These are phyloP conservation scores for Rotaria socialis DNA, from an alignment of 2,888 invertebrate species.

Conservation along the genomic window DNA sequence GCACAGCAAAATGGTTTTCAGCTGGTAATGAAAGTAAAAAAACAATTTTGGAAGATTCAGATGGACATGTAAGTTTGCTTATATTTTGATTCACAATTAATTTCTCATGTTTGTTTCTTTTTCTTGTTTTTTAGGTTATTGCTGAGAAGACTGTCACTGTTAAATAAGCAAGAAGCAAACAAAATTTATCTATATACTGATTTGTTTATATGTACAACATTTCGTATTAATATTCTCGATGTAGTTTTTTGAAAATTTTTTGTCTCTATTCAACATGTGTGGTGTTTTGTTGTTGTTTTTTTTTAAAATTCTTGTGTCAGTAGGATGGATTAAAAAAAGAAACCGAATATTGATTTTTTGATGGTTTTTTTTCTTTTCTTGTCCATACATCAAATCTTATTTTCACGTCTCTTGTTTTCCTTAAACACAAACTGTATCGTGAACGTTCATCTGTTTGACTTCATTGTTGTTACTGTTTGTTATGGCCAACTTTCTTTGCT, in stretches of 20 bases:
- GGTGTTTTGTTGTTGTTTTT: background rate
- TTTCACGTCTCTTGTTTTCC: background rate
- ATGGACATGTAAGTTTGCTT: background rate
- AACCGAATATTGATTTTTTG: background rate
- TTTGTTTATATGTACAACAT: background rate
- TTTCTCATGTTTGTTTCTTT: background rate
- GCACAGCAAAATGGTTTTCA: slow-evolving; percentile 1
- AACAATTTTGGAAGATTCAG: slow-evolving; percentile 19
- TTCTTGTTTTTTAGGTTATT: background rate
- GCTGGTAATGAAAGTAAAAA: background rate
- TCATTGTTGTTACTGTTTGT: background rate
- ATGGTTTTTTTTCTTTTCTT: background rate
- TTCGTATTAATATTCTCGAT: slow-evolving; percentile 26
- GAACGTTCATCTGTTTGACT: background rate
- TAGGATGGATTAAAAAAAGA: background rate
- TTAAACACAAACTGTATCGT: background rate
- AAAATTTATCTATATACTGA: background rate
- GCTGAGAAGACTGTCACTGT: background rate
- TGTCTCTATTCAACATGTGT: background rate
- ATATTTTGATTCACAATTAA: background rate
- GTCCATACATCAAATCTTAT: background rate
- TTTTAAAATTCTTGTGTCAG: background rate
- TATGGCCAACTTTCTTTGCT: background rate
- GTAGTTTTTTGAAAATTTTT: slow-evolving; percentile 14
- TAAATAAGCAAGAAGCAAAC: background rate